These are phyloP conservation scores for Drosophila funebris DNA, from an alignment of 1,140 invertebrate species.

Conservation along the genomic window DNA sequence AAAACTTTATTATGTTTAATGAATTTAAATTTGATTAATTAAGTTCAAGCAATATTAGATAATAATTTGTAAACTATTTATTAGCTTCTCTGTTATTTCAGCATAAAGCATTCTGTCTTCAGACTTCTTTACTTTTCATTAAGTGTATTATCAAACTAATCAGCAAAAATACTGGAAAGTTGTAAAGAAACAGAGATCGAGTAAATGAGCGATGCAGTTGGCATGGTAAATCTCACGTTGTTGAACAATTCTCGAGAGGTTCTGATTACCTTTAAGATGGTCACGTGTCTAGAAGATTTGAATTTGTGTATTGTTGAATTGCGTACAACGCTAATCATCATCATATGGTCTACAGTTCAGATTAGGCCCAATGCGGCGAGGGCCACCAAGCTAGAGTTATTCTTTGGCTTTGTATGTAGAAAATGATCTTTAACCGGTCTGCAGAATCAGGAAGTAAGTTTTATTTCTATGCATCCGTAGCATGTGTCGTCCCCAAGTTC, in stretches of 20 bases:
- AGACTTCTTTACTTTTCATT: too few species aligned
- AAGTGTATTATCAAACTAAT: too few species aligned
- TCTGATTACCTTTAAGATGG: slow-evolving; percentile 15
- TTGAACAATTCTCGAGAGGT: background rate
- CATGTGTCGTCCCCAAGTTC: slow-evolving; percentile 62
- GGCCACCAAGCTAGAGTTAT: slow-evolving; percentile 11
- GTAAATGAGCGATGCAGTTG: background rate
- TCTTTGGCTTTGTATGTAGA: slow-evolving; percentile 27
- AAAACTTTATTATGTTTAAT: too few species aligned
- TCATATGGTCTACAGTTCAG: background rate
- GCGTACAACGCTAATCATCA: background rate
- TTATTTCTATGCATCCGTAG: slow-evolving; percentile 61
- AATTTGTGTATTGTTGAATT: slow-evolving; percentile 18
- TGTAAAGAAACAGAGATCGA: background rate
- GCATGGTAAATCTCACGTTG: background rate
- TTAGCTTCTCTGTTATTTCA: too few species aligned
- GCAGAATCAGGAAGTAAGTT: slow-evolving; percentile 74
- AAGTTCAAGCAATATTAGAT: too few species aligned
- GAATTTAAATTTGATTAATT: too few species aligned
- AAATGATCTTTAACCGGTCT: slow-evolving; percentile 50
- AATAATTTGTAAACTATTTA: too few species aligned
- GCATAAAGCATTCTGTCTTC: too few species aligned
- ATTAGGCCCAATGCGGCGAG: background rate
- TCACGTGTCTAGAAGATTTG: slow-evolving; percentile 15
- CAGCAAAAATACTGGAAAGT: background rate